Evolutionary conservation across 2,888 invertebrate species (phyloP).

Genomic region (Tachina fera): DNA sequence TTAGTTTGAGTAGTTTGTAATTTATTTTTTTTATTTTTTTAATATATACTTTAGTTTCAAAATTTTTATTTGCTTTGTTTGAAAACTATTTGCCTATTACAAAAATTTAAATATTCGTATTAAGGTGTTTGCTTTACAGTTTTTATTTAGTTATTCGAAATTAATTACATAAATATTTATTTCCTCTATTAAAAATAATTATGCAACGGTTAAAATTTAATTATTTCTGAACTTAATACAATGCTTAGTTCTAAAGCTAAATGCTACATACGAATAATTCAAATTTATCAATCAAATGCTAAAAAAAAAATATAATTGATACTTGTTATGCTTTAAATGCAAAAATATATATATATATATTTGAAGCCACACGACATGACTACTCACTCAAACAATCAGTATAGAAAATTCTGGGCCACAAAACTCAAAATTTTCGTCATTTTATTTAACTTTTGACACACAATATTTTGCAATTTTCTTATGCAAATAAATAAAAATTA

Average conservation of each 20-base stretch:
- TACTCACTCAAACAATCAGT: no score
- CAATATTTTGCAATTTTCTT: no score
- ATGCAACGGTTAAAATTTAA: conserved; percentile 31
- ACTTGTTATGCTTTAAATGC: neutral
- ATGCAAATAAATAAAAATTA: no score
- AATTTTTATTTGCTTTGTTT: conserved; percentile 11
- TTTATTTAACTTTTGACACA: no score
- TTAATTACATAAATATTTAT: conserved; percentile 46
- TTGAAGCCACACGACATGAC: no score
- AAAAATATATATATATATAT: neutral
- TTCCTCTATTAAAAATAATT: conserved; percentile 41
- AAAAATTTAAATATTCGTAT: conserved; percentile 54
- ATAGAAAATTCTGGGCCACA: no score
- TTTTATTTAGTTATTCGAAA: conserved; percentile 31
- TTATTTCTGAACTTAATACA: conserved; percentile 4
- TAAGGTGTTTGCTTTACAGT: conserved; percentile 15
- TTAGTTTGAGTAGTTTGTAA: conserved; percentile 19
- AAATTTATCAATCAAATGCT: neutral
- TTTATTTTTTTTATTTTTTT: conserved; percentile 13
- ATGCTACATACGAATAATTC: neutral
- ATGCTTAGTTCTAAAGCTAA: conserved; percentile 21
- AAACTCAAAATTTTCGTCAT: no score
- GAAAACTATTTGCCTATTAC: conserved; percentile 58
- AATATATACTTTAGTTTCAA: conserved; percentile 50
- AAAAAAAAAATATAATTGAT: neutral